A percentile compares a stretch with the other conserved stretches of the same genome.
Evolutionary conservation across 2,888 invertebrate species (phyloP).

Genomic region (Apamea crenata): DNA sequence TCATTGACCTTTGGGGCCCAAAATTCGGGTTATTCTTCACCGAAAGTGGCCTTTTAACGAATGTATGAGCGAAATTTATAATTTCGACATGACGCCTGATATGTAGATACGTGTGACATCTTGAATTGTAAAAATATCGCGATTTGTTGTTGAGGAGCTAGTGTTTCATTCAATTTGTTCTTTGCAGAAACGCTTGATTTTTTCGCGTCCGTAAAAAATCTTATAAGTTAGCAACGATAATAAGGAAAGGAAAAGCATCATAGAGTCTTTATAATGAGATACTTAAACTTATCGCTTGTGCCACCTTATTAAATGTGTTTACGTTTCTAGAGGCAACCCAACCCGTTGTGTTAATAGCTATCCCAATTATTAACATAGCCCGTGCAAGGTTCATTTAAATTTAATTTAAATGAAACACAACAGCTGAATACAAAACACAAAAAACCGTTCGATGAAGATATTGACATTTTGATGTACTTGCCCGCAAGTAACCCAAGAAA

Average conservation of each 20-base stretch:
- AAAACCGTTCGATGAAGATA: neutral
- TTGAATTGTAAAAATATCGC: slow-evolving; percentile 49
- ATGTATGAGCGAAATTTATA: slow-evolving; percentile 56
- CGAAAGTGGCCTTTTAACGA: slow-evolving; percentile 60
- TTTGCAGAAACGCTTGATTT: neutral
- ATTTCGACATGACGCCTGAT: slow-evolving; percentile 57
- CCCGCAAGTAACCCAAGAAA: neutral
- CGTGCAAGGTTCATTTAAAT: neutral
- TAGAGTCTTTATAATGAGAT: neutral
- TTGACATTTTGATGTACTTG: neutral
- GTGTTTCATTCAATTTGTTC: neutral
- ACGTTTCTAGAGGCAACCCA: neutral
- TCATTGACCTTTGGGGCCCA: slow-evolving; percentile 69
- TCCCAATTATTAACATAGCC: neutral
- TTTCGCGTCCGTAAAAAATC: neutral
- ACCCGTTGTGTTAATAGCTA: neutral
- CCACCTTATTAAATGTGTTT: neutral
- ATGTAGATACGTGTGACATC: slow-evolving; percentile 38
- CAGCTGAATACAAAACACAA: neutral
- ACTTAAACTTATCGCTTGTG: neutral
- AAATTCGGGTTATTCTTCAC: slow-evolving; percentile 67
- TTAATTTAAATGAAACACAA: neutral
- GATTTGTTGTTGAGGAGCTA: slow-evolving; percentile 23
- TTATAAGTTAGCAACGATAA: neutral
- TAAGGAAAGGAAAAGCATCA: neutral